Evolutionary conservation across 1,140 invertebrate genomes (phyloP).

Genomic region (Musca vetustissima): DNA sequence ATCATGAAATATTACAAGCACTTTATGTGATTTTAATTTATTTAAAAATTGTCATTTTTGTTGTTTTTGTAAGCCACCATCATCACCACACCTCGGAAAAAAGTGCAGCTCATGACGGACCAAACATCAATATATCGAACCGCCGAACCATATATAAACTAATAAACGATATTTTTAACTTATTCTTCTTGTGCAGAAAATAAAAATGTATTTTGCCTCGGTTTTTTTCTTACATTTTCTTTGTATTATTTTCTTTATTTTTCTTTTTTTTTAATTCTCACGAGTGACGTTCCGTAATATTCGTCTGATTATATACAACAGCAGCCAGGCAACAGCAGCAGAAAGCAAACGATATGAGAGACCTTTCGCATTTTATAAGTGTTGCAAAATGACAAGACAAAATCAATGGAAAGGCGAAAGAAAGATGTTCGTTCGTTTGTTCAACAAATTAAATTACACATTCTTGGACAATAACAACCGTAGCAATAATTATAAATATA

Average conservation of each 20-base stretch:
- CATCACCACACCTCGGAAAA: too few species aligned
- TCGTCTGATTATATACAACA: background rate
- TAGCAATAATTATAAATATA: too few species aligned
- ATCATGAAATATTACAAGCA: too few species aligned
- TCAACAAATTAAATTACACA: constrained; percentile 5
- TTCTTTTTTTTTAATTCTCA: constrained; percentile 12
- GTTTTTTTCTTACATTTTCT: too few species aligned
- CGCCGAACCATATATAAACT: background rate
- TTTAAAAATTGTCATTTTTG: too few species aligned
- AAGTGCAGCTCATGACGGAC: background rate
- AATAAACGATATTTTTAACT: constrained; percentile 16
- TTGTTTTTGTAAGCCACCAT: too few species aligned
- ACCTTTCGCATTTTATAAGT: background rate
- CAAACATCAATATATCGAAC: background rate
- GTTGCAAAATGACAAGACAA: constrained; percentile 16
- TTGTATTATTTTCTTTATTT: constrained; percentile 6
- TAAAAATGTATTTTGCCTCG: background rate
- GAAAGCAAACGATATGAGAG: too few species aligned
- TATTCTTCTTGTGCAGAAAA: constrained; percentile 4
- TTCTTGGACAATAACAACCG: too few species aligned
- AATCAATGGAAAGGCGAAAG: background rate
- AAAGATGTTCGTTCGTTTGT: too few species aligned
- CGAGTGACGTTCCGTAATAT: constrained; percentile 2
- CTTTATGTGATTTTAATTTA: too few species aligned
- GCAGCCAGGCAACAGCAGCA: too few species aligned